Evolutionary conservation across 2,797 vertebrate species (phyloP).

Genomic region (Catamblyrhynchus diadema): DNA sequence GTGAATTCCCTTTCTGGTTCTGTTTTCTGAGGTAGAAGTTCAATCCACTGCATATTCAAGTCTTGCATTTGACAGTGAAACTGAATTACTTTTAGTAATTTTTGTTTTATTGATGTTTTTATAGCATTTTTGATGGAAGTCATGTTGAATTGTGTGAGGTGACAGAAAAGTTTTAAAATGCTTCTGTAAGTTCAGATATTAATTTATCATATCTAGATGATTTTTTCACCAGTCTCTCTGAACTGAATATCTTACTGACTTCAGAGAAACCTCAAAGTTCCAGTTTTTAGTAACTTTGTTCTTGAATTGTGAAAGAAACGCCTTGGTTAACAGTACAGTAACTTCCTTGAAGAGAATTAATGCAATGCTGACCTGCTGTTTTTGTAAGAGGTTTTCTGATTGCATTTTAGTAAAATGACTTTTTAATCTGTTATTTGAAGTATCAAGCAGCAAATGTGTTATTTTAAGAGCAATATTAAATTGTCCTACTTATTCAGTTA

Average conservation of each 20-base stretch:
- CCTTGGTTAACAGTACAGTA: not conserved
- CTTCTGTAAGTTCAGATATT: not conserved
- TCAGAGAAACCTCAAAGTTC: not conserved
- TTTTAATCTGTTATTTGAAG: not conserved
- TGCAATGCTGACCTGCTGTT: not conserved
- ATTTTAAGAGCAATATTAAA: not conserved
- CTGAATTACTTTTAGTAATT: not conserved
- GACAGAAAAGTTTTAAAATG: not conserved
- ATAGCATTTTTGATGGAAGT: not conserved
- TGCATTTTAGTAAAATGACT: not conserved
- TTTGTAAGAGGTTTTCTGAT: not conserved
- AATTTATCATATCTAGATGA: not conserved
- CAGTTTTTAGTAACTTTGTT: conserved; percentile 26
- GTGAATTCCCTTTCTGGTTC: not conserved
- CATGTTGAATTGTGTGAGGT: not conserved
- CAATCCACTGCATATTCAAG: not conserved
- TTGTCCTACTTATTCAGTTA: not conserved
- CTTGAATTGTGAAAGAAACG: conserved; percentile 30
- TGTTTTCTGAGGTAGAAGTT: conserved; percentile 1
- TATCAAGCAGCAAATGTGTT: not conserved
- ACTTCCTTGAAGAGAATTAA: not conserved
- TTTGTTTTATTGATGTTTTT: not conserved
- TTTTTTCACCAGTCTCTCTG: not conserved
- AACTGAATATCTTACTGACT: not conserved
- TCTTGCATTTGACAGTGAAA: not conserved